phyloP scores from a whole-genome alignment of 2,888 invertebrate species.

The Dryomyza anilis region DNA sequence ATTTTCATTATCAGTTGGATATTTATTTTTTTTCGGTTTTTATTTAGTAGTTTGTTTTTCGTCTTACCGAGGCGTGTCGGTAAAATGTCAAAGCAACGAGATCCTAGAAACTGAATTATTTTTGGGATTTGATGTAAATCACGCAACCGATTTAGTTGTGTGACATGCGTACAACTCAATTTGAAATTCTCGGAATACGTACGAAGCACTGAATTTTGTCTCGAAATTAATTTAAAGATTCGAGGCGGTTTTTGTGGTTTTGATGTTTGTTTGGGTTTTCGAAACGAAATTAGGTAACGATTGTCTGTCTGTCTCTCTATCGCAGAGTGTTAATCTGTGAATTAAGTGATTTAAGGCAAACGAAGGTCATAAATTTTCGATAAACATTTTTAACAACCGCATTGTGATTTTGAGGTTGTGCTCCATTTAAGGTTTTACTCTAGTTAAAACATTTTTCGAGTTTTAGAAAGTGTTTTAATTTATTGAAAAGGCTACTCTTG shows the following conservation, averaged over 20 bases:
- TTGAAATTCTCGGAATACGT: constrained; percentile 42
- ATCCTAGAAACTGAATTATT: neutral
- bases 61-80: too few relatives aligned
- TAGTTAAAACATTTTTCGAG: too few relatives aligned
- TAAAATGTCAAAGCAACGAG: neutral
- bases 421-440: too few relatives aligned
- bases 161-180: constrained; percentile 45
- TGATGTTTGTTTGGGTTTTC: neutral
- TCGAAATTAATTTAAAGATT: neutral
- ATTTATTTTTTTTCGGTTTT: too few relatives aligned
- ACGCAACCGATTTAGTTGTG: neutral
- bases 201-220: neutral
- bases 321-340: neutral
- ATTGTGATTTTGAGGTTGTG: too few relatives aligned
- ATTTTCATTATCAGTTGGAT: too few relatives aligned
- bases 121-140: constrained; percentile 12
- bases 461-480: too few relatives aligned
- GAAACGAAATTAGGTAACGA: neutral
- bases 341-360: neutral
- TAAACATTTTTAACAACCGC: neutral
- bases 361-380: neutral
- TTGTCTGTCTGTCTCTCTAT: neutral
- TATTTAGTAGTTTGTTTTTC: too few relatives aligned
- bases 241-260: constrained; percentile 17
- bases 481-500: too few relatives aligned